These are phyloP conservation scores for Halcyon leucocephala DNA, from an alignment of 2,797 vertebrate species.

Conservation along the genomic window DNA sequence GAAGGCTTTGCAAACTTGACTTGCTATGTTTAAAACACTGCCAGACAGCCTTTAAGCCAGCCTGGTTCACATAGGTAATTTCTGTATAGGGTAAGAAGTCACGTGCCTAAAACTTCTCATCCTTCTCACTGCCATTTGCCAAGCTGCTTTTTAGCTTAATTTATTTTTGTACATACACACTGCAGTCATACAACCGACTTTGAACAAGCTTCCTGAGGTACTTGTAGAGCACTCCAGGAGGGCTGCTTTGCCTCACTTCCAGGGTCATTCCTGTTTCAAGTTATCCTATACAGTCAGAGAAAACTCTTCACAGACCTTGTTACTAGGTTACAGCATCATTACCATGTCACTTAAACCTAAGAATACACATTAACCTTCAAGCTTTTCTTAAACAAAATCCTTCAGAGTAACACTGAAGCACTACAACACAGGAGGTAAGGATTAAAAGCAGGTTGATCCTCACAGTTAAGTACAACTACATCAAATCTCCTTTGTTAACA, in stretches of 20 bases:
- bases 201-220: background rate
- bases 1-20: background rate
- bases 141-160: background rate
- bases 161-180: background rate
- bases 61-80: background rate
- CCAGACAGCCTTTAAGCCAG: background rate
- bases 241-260: background rate
- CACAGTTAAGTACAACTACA: background rate
- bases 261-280: background rate
- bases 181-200: background rate
- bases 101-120: background rate
- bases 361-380: rapidly evolving
- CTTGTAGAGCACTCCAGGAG: background rate
- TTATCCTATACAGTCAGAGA: background rate
- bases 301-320: background rate
- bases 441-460: too few species aligned
- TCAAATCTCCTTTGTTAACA: background rate
- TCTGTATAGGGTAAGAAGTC: background rate
- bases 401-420: background rate
- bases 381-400: background rate
- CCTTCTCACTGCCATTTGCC: background rate
- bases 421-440: background rate
- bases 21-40: background rate
- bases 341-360: background rate
- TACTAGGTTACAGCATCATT: background rate